phyloP scores from a whole-genome alignment of 2,888 invertebrate genomes.

The Cactoblastis cactorum region DNA sequence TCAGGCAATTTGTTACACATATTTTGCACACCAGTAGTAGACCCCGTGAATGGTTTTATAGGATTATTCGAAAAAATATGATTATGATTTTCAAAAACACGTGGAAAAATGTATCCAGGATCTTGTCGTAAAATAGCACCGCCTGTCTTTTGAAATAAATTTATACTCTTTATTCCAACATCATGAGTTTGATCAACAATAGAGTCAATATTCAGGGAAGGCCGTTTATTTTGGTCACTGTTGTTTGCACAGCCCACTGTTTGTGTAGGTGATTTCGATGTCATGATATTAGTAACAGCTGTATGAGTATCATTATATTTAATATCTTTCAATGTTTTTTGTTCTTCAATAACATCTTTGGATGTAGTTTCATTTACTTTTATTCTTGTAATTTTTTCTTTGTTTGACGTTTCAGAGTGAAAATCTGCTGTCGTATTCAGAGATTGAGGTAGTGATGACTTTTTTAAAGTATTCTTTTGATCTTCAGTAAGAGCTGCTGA shows the following conservation, averaged over 20 bases:
- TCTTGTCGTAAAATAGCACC: background rate
- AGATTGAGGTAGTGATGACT: background rate
- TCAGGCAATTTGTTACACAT: background rate
- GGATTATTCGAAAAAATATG: background rate
- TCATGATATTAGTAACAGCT: too few species aligned
- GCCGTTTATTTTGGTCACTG: background rate
- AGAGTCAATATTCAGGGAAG: background rate
- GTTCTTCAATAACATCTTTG: background rate
- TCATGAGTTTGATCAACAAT: background rate
- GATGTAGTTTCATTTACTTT: background rate
- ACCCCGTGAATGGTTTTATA: background rate
- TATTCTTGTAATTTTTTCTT: background rate
- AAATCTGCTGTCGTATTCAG: background rate
- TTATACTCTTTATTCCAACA: background rate
- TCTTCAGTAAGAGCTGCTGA: background rate
- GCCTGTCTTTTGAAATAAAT: background rate
- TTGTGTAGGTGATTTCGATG: background rate
- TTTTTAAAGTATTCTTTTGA: background rate
- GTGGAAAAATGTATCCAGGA: background rate
- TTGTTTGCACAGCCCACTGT: background rate
- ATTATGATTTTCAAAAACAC: background rate
- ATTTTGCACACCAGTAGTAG: background rate
- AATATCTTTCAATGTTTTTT: background rate
- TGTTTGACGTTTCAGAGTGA: background rate
- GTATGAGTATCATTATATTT: background rate